These are phyloP conservation scores for Nicator chloris DNA, from an alignment of 2,113 vertebrate genomes.

Conservation along the genomic window DNA sequence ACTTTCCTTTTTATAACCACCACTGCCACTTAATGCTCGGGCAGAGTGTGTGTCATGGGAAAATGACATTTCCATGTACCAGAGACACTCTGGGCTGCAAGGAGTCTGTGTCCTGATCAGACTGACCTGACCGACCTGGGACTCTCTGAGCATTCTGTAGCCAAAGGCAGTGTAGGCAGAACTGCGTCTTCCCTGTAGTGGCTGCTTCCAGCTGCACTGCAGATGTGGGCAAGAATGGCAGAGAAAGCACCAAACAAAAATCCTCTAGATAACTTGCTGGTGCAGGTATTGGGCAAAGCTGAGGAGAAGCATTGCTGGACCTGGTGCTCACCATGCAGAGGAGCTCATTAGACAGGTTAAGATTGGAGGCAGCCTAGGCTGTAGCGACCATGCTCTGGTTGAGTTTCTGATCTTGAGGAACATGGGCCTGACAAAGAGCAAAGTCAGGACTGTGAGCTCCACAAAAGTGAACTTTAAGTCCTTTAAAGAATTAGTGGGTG, in stretches of 20 bases:
- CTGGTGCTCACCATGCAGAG: background rate
- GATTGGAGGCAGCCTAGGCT: background rate
- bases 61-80: background rate
- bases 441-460: background rate
- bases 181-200: background rate
- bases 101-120: background rate
- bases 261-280: background rate
- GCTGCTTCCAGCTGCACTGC: background rate
- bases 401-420: background rate
- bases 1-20: background rate
- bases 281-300: background rate
- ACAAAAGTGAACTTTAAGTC: background rate
- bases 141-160: accelerated
- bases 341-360: background rate
- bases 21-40: background rate
- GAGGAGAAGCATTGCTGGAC: background rate
- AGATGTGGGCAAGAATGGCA: background rate
- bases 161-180: background rate
- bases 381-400: background rate
- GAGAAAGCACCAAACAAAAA: background rate
- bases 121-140: background rate
- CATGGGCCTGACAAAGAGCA: background rate
- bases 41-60: background rate
- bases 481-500: background rate
- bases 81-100: background rate